Conservation (phyloP, 1,140 invertebrate species). For the Heterodera carotae region DNA sequence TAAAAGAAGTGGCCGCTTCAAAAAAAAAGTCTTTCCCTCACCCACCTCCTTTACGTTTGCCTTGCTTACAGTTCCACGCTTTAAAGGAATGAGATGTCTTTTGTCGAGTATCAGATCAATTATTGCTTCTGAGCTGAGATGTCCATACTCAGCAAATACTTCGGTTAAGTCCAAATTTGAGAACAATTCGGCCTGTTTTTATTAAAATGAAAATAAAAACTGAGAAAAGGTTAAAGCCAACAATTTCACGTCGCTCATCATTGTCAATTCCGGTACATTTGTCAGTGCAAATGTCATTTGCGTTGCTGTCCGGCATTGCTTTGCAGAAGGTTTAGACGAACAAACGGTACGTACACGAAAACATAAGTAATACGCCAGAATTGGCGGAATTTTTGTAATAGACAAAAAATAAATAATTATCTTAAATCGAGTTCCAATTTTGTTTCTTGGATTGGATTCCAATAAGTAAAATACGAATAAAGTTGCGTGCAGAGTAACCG, state of each 20-base stretch:
- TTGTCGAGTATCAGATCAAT: constrained; percentile 22
- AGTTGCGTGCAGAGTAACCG: too few relatives aligned
- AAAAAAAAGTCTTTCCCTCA: neutral
- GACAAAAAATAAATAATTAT: too few relatives aligned
- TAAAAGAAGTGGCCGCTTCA: too few relatives aligned
- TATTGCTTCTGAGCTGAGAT: constrained; percentile 23
- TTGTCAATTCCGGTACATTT: neutral
- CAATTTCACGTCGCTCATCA: constrained; percentile 5
- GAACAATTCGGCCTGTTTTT: constrained; percentile 26
- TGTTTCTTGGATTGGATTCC: too few relatives aligned
- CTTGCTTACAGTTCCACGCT: neutral
- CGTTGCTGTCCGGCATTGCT: too few relatives aligned
- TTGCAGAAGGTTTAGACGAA: too few relatives aligned
- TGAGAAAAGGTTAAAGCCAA: neutral
- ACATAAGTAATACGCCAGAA: too few relatives aligned
- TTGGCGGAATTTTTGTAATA: too few relatives aligned
- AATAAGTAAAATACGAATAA: too few relatives aligned
- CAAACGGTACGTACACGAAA: too few relatives aligned
- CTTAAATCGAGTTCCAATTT: too few relatives aligned
- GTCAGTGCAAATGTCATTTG: too few relatives aligned
- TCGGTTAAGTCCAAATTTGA: constrained; percentile 21
- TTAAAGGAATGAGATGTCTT: constrained; percentile 4
- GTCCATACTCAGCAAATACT: constrained; percentile 24
- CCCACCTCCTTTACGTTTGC: neutral
- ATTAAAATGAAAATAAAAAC: neutral